These are phyloP conservation scores for Cairina moschata DNA, from an alignment of 2,113 vertebrate species.

Conservation along the genomic window DNA sequence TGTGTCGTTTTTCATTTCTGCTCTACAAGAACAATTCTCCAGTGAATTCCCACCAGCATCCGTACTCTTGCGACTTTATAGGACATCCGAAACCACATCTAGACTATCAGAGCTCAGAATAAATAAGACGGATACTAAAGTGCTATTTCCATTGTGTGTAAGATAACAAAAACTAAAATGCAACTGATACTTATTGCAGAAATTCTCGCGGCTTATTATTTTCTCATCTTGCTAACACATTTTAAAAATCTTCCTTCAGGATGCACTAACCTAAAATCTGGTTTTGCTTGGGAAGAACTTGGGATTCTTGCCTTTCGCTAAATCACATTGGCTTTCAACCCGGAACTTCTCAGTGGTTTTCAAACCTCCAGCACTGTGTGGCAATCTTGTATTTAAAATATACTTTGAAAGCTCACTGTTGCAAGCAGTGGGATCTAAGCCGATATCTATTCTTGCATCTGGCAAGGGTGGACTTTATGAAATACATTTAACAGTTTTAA, in stretches of 20 bases:
- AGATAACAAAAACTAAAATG: background rate
- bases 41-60: background rate
- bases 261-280: background rate
- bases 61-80: background rate
- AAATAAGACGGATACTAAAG: background rate
- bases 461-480: background rate
- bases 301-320: background rate
- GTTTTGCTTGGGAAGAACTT: background rate
- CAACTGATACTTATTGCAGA: background rate
- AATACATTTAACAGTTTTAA: background rate
- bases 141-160: background rate
- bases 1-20: fast-evolving
- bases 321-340: background rate
- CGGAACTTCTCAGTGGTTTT: background rate
- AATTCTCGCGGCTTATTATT: background rate
- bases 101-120: background rate
- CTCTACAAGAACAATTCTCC: background rate
- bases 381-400: background rate
- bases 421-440: background rate
- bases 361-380: background rate
- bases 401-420: background rate
- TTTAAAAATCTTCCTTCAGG: background rate
- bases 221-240: background rate
- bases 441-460: background rate
- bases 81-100: background rate